Evolutionary conservation across 2,797 vertebrate genomes (phyloP).

Genomic region (Catostomus latipinnis): DNA sequence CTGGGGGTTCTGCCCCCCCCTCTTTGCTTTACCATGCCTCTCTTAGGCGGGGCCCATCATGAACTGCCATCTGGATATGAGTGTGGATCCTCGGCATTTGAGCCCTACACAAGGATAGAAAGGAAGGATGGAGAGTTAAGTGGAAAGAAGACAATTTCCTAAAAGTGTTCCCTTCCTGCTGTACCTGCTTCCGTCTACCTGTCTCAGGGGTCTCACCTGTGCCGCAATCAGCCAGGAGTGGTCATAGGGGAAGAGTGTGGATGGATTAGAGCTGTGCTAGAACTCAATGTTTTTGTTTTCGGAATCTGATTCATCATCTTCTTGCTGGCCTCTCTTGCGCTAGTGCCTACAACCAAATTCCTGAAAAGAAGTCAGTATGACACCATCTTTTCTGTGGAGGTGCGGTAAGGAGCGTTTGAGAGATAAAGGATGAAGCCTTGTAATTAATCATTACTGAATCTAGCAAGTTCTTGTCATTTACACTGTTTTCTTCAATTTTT

Average conservation of each 20-base stretch:
- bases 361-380: conserved; percentile 9
- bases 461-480: conserved; percentile 22
- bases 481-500: conserved; percentile 44
- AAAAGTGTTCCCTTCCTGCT: conserved; percentile 57
- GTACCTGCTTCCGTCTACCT: conserved; percentile 1
- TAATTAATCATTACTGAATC: conserved; percentile 44
- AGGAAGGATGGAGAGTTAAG: conserved; percentile 79
- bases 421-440: conserved; percentile 37
- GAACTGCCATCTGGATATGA: conserved; percentile 82
- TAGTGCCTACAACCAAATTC: conserved; percentile 36
- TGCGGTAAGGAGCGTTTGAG: conserved; percentile 33
- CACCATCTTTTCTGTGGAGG: conserved; percentile 26
- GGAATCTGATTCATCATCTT: neutral
- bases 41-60: conserved; percentile 81
- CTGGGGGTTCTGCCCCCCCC: conserved; percentile 76
- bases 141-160: conserved; percentile 85
- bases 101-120: conserved; percentile 89
- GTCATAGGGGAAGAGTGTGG: neutral
- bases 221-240: conserved; percentile 18
- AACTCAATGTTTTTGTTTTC: conserved; percentile 12
- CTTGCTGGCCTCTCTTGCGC: conserved; percentile 18
- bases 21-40: conserved; percentile 84
- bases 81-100: conserved; percentile 89
- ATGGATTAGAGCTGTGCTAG: conserved; percentile 2
- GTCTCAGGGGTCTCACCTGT: conserved; percentile 29